Conservation (phyloP, 92 coral and sea anemone species). For the Phenganax marumi region DNA sequence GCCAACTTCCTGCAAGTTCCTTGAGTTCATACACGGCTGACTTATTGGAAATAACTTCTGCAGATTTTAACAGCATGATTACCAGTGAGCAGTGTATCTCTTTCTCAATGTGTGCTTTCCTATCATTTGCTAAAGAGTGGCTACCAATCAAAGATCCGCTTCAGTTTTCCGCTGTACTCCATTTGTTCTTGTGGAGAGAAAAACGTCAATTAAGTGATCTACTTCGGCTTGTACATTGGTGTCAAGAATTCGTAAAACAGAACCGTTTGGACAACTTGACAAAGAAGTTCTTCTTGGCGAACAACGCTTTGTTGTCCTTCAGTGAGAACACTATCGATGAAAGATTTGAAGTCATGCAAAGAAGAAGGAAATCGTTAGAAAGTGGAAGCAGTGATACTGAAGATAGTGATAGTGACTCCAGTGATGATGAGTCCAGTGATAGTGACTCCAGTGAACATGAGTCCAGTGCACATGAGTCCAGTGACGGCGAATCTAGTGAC, state of each 20-base stretch:
- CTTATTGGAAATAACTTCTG: constrained; percentile 69
- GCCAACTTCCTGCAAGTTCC: constrained; percentile 42
- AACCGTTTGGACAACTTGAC: background rate
- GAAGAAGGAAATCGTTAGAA: background rate
- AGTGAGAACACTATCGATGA: constrained; percentile 31
- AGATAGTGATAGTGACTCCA: background rate
- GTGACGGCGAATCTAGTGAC: background rate
- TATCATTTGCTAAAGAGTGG: constrained; percentile 32
- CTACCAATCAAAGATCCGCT: constrained; percentile 23
- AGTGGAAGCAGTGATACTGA: background rate
- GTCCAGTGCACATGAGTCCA: background rate
- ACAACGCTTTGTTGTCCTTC: background rate
- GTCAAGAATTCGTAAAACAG: background rate
- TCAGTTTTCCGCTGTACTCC: constrained; percentile 18
- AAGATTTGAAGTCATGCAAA: background rate
- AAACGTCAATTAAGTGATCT: background rate
- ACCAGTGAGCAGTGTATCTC: constrained; percentile 54
- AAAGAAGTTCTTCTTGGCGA: background rate
- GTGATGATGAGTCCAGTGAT: background rate
- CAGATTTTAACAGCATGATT: constrained; percentile 50
- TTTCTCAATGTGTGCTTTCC: constrained; percentile 62
- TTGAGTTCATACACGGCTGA: constrained; percentile 69
- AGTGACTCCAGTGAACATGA: background rate
- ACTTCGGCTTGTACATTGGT: background rate
- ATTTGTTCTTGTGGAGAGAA: constrained; percentile 11